Evolutionary conservation across 2,113 vertebrate genomes (phyloP).

Genomic region (Puma concolor): DNA sequence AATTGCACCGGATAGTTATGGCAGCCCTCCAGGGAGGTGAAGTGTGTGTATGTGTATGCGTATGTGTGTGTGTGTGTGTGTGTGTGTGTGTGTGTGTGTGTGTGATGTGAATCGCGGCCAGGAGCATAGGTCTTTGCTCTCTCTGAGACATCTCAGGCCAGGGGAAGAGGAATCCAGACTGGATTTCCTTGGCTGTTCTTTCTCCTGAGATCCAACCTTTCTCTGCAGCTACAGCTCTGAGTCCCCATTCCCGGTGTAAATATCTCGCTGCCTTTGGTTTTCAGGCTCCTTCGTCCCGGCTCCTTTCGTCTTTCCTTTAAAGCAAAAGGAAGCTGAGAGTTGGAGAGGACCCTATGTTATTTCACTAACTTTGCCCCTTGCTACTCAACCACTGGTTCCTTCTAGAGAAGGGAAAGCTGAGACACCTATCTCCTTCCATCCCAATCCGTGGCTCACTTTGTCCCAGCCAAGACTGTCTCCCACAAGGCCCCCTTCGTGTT

Average conservation of each 20-base stretch:
- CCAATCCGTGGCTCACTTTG: neutral
- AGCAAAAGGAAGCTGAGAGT: neutral
- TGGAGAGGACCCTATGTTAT: neutral
- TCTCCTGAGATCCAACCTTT: neutral
- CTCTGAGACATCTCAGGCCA: neutral
- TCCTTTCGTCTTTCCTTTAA: neutral
- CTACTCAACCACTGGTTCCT: no score
- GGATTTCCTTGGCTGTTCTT: neutral
- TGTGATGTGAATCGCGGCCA: accelerated
- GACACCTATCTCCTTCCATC: neutral
- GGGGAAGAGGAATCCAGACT: no score
- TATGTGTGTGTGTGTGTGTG: no score
- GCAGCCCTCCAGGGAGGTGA: neutral
- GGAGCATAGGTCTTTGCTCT: no score
- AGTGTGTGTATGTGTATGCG: no score
- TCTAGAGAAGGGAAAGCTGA: neutral
- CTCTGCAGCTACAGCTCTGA: neutral
- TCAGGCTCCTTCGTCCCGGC: neutral
- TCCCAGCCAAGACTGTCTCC: neutral
- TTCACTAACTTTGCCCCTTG: neutral
- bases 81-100: no score
- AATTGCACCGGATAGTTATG: neutral
- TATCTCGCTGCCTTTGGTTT: accelerated
- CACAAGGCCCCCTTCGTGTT: neutral
- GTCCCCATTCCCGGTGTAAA: no score